Evolutionary conservation across 2,888 invertebrate genomes (phyloP).

Genomic region (Neelides folsomi): DNA sequence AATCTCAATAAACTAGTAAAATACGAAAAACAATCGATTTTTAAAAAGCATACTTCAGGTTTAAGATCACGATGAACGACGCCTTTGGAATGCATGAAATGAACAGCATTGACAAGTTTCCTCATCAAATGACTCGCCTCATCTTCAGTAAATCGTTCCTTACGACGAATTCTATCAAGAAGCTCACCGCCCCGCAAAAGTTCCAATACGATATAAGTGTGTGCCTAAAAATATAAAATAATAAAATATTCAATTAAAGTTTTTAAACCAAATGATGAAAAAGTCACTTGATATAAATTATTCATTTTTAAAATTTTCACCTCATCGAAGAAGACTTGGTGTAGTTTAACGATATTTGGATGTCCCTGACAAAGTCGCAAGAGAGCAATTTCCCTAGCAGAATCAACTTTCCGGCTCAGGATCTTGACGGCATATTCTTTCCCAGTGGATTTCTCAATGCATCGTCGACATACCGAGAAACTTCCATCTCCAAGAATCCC

Average conservation of each 20-base stretch:
- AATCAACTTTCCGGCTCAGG: constrained; percentile 52
- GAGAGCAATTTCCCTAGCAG: constrained; percentile 59
- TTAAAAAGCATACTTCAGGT: constrained; percentile 56
- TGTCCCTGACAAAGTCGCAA: constrained; percentile 76
- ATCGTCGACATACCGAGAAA: constrained; percentile 72
- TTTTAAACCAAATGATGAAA: no score
- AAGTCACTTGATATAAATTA: no score
- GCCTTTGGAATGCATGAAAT: constrained; percentile 67
- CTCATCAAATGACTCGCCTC: constrained; percentile 65
- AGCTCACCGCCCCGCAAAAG: constrained; percentile 72
- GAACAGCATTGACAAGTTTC: constrained; percentile 68
- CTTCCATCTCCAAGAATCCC: constrained; percentile 74
- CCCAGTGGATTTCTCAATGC: constrained; percentile 57
- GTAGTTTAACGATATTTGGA: constrained; percentile 68
- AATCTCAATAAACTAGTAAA: not conserved
- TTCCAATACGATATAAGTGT: constrained; percentile 84
- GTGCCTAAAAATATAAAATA: constrained; percentile 42
- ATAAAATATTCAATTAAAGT: no score
- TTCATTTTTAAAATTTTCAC: no score
- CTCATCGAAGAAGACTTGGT: constrained; percentile 72
- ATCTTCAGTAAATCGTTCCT: constrained; percentile 57
- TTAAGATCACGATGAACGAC: constrained; percentile 89
- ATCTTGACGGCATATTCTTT: constrained; percentile 81
- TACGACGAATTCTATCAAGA: constrained; percentile 50
- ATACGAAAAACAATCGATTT: no score